Evolutionary conservation across 1,140 invertebrate genomes (phyloP).

Genomic region (Anoplolepis gracilipes): DNA sequence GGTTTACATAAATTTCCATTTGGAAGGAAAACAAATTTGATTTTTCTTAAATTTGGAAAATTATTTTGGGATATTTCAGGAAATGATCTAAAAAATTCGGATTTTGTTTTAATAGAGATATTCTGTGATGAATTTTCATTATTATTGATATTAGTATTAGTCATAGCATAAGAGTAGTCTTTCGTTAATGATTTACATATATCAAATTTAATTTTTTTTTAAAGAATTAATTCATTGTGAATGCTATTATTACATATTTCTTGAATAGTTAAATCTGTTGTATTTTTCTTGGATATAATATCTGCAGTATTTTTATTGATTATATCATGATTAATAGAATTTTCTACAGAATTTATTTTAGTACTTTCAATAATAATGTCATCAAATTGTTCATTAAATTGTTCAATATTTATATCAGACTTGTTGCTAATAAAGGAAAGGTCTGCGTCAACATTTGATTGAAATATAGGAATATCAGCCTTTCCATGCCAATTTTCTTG

Average conservation of each 20-base stretch:
- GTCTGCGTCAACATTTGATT: neutral
- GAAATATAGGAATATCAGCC: neutral
- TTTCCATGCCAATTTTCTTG: slow-evolving; percentile 6
- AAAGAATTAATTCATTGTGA: no score
- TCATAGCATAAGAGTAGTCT: neutral
- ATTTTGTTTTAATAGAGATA: no score
- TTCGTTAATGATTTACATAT: no score
- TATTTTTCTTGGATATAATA: neutral
- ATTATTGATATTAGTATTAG: neutral
- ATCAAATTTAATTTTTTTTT: no score
- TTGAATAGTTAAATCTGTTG: neutral
- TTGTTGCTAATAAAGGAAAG: neutral
- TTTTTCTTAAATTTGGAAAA: neutral
- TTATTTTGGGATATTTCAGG: neutral
- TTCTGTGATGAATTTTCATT: neutral
- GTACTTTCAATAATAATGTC: neutral
- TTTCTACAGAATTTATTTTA: neutral
- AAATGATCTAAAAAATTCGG: neutral
- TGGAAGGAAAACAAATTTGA: neutral
- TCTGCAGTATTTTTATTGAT: neutral
- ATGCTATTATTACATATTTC: neutral
- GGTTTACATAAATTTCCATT: neutral
- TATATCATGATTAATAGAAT: neutral
- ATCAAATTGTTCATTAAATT: neutral
- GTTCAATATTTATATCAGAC: neutral